Evolutionary conservation across 2,797 vertebrate species (phyloP).

Genomic region (Podargus strigoides): DNA sequence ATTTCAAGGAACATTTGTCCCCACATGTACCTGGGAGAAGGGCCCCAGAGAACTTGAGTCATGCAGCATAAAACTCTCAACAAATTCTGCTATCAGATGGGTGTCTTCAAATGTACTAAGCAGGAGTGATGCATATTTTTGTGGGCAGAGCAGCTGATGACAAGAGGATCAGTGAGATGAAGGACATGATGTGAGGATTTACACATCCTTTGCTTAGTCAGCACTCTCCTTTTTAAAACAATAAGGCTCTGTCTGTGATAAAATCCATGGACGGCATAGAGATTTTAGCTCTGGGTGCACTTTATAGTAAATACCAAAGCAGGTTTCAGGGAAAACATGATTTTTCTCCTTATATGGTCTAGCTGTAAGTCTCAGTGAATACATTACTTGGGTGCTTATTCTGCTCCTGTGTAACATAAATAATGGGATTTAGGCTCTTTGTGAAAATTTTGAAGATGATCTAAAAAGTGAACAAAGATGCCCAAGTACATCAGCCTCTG

Average conservation of each 20-base stretch:
- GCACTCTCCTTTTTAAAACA: neutral
- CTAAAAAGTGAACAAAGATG: neutral
- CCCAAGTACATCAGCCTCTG: neutral
- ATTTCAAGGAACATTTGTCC: neutral
- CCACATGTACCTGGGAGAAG: neutral
- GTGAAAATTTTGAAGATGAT: neutral
- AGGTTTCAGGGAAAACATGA: conserved; percentile 41
- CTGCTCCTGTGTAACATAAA: neutral
- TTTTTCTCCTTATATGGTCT: conserved; percentile 56
- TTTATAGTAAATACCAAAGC: conserved; percentile 16
- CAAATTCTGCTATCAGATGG: neutral
- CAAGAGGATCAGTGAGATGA: neutral
- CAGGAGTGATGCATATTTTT: neutral
- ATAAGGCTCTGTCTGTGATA: neutral
- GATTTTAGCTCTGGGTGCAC: neutral
- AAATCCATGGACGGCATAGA: neutral
- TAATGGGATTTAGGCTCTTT: neutral
- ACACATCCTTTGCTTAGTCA: neutral
- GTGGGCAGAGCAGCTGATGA: neutral
- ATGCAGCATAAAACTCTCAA: neutral
- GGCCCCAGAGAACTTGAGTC: neutral
- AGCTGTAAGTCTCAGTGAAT: neutral
- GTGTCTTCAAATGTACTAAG: neutral
- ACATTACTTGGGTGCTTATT: neutral
- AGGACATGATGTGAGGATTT: neutral